These are phyloP conservation scores for Ascidia mentula DNA, from an alignment of 23 tunicate species.

Conservation along the genomic window DNA sequence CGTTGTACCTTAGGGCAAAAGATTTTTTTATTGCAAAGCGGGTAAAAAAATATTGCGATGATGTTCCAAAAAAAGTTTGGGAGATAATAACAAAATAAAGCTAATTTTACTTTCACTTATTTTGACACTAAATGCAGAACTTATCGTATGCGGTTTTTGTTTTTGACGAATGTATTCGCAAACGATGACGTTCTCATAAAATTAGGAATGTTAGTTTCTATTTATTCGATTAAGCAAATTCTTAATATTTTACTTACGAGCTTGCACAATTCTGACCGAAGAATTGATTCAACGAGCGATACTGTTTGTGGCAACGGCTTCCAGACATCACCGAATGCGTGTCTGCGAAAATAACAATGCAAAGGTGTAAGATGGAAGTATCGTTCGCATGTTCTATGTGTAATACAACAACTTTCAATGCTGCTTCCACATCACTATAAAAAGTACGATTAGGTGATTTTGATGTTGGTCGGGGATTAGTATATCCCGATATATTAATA, in stretches of 20 bases:
- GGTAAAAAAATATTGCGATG: background rate
- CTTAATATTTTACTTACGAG: conserved; percentile 7
- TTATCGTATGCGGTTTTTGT: no score
- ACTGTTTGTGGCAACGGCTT: conserved; percentile 17
- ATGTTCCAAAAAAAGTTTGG: background rate
- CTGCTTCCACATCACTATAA: no score
- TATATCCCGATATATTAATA: no score
- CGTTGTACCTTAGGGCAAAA: conserved; percentile 5
- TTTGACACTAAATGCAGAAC: no score
- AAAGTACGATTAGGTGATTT: no score
- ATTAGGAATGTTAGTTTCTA: no score
- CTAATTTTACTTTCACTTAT: background rate
- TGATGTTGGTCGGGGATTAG: no score
- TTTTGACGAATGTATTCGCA: no score
- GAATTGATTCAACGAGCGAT: conserved; percentile 22
- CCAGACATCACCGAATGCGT: conserved; percentile 41
- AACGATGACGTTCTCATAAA: no score
- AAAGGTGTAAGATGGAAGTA: no score
- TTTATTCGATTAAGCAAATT: no score
- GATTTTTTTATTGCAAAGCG: background rate
- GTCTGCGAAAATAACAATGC: conserved; percentile 15
- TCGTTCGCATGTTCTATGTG: background rate
- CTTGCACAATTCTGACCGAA: conserved; percentile 1
- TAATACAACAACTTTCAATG: background rate
- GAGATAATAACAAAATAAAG: background rate